phyloP scores from a whole-genome alignment of 2,888 invertebrate genomes.

The Branchellion lobata region DNA sequence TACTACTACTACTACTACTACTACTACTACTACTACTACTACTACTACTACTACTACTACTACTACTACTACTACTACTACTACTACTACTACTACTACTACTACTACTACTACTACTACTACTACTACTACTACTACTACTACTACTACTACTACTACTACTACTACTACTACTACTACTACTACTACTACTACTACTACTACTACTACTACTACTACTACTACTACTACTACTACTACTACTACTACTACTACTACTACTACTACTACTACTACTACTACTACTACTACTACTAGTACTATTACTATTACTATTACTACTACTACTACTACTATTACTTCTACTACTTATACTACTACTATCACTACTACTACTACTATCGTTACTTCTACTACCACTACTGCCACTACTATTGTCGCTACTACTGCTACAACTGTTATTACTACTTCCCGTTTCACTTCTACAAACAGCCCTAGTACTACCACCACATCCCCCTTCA shows the following conservation, averaged over 20 bases:
- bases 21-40: constrained; percentile 37
- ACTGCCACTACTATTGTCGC: constrained; percentile 18
- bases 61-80: constrained; percentile 22
- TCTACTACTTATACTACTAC: constrained; percentile 30
- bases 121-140: constrained; percentile 7
- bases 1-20: constrained; percentile 39
- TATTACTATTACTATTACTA: constrained; percentile 35
- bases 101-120: constrained; percentile 14
- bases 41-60: constrained; percentile 38
- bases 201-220: constrained; percentile 34
- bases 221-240: constrained; percentile 27
- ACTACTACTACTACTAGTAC: constrained; percentile 26
- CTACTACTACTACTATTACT: constrained; percentile 35
- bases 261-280: constrained; percentile 27
- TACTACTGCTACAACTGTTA: constrained; percentile 26
- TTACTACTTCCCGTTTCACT: background rate
- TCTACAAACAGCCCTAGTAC: background rate
- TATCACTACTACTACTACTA: constrained; percentile 37
- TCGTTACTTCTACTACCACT: constrained; percentile 33
- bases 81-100: constrained; percentile 8
- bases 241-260: constrained; percentile 34
- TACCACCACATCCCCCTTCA: background rate
- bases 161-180: constrained; percentile 38
- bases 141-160: constrained; percentile 28
- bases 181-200: constrained; percentile 40